Evolutionary conservation across 2,888 invertebrate genomes (phyloP).

Genomic region (Psylliodes chrysocephalus): DNA sequence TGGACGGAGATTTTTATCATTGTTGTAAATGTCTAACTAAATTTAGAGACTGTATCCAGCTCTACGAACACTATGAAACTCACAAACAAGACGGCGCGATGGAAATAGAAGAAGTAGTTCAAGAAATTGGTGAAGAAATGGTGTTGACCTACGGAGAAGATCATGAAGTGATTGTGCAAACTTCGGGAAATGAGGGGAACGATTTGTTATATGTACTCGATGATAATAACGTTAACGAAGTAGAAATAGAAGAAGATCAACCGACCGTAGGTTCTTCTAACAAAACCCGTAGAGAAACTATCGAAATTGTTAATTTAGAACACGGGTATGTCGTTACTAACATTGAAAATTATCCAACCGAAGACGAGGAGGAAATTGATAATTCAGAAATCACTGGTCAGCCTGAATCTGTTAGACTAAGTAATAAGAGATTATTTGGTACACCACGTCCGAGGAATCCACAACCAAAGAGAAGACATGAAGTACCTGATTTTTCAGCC

Average conservation of each 20-base stretch:
- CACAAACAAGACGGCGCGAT: conserved; percentile 49
- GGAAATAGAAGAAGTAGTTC: conserved; percentile 30
- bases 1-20: conserved; percentile 53
- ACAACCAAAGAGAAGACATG: conserved; percentile 56
- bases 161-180: conserved; percentile 52
- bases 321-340: conserved; percentile 61
- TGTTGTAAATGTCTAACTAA: conserved; percentile 59
- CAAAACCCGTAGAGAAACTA: conserved; percentile 33
- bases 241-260: conserved; percentile 57
- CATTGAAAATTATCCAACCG: conserved; percentile 41
- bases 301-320: conserved; percentile 58
- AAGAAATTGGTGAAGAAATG: conserved; percentile 45
- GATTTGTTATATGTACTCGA: conserved; percentile 60
- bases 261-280: conserved; percentile 26
- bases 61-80: conserved; percentile 58
- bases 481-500: conserved; percentile 61
- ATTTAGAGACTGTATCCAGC: conserved; percentile 55
- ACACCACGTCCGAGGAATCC: conserved; percentile 48
- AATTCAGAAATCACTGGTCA: conserved; percentile 37
- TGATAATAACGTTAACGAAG: conserved; percentile 58
- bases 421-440: conserved; percentile 32
- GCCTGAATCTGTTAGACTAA: neutral
- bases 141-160: conserved; percentile 52
- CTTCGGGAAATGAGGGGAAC: conserved; percentile 47
- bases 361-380: conserved; percentile 42